Conservation (phyloP, 2,113 vertebrate species). For the Oryzias curvinotus region DNA sequence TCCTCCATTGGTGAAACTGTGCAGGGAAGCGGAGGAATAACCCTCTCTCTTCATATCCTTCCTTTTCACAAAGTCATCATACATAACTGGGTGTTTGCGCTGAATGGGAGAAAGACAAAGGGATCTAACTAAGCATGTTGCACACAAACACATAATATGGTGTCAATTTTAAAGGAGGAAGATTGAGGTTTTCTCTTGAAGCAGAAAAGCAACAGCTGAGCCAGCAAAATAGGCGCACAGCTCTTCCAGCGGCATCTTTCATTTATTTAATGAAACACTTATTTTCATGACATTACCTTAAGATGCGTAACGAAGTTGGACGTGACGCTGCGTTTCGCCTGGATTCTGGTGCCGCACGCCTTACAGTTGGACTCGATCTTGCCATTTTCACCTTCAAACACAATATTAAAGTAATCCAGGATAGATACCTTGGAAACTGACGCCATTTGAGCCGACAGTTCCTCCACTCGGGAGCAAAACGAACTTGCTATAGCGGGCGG, state of each 20-base stretch:
- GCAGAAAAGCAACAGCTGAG: conserved; percentile 37
- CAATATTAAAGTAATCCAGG: conserved; percentile 83
- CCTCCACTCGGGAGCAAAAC: conserved; percentile 48
- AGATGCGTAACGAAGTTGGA: conserved; percentile 85
- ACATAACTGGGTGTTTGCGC: conserved; percentile 82
- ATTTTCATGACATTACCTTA: conserved; percentile 69
- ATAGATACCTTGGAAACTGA: conserved; percentile 81
- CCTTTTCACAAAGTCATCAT: conserved; percentile 83
- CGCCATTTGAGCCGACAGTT: conserved; percentile 73
- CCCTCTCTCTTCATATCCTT: conserved; percentile 83
- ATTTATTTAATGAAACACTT: background rate
- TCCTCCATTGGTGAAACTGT: conserved; percentile 63
- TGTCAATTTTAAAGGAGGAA: conserved; percentile 1
- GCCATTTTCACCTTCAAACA: conserved; percentile 83
- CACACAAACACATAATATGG: background rate
- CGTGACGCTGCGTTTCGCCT: conserved; percentile 81
- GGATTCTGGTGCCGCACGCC: conserved; percentile 81
- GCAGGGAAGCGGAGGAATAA: conserved; percentile 68
- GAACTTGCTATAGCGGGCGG: conserved; percentile 56
- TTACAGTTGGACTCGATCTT: conserved; percentile 84
- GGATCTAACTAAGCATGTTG: background rate
- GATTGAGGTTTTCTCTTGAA: background rate
- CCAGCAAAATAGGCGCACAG: conserved; percentile 2
- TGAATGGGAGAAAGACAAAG: conserved; percentile 44
- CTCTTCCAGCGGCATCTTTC: conserved; percentile 5